A percentile compares a stretch with the other conserved stretches of the same genome.
These are phyloP conservation scores for Hiodon alosoides DNA, from an alignment of 2,113 vertebrate species.

Conservation along the genomic window DNA sequence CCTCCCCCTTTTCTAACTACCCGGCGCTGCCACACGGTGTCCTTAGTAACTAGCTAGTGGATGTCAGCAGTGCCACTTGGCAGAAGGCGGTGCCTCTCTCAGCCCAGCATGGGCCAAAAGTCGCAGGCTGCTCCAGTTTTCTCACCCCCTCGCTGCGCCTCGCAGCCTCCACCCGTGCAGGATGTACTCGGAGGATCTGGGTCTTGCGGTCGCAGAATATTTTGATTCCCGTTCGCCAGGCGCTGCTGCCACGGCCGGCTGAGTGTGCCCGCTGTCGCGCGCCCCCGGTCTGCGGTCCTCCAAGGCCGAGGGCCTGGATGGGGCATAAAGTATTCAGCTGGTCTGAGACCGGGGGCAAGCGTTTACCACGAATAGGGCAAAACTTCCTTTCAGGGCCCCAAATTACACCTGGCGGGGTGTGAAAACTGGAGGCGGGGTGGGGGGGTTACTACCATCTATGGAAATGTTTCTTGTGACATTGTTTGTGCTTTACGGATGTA, in stretches of 20 bases:
- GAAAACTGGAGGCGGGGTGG: not conserved
- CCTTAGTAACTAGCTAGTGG: constrained; percentile 13
- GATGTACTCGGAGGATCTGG: not conserved
- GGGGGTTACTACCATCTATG: not conserved
- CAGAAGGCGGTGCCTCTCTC: not conserved
- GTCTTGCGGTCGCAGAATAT: not conserved
- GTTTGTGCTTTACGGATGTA: not conserved
- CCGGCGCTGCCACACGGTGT: constrained; percentile 9
- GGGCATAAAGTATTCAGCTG: not conserved
- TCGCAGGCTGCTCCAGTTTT: not conserved
- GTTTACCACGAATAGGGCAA: not conserved
- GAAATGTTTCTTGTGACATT: not conserved
- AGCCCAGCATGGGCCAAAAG: not conserved
- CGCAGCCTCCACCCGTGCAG: not conserved
- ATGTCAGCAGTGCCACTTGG: not conserved
- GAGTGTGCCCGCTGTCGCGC: not conserved
- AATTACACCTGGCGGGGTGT: not conserved
- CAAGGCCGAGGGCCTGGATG: too few species aligned
- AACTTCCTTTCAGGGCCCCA: not conserved
- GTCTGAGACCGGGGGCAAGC: not conserved
- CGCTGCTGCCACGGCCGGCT: not conserved
- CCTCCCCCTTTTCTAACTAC: not conserved
- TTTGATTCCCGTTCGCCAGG: not conserved
- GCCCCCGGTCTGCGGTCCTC: too few species aligned
- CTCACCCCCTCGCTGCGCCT: not conserved